Evolutionary conservation across 2,797 vertebrate genomes (phyloP), one percentile per base, ranked within the genome.

Genomic region (Anabas testudineus): DNA sequence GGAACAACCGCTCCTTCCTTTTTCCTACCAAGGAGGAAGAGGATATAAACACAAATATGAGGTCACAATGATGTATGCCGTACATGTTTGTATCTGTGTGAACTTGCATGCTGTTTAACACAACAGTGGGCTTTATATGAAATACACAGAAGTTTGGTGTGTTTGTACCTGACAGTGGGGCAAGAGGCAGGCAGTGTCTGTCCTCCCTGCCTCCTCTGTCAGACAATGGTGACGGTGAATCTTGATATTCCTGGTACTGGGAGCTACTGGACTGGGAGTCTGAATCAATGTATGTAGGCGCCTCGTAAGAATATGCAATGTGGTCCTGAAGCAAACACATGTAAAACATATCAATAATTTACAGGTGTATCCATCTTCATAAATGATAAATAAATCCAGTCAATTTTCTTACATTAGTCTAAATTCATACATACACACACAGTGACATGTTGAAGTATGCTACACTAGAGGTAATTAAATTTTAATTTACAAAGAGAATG

Each of bases 1-100:
- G 94, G 87, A 95, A 95, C 68, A 95, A 80, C 0, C 94, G 91
- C 84, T 95, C 94, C 85, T 95, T 95, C 86, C 93, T 91, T 90
- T 94, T 94, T 81, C 93, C 95, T 95, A 81, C n/a, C 2, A 34
- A 57, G 47, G 43, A 59, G 63, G 59, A 84, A 75, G 21, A 13
- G 18, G 34, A 61, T 67, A 37, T 74, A 30, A 63, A 67, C 28
- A 55, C 9, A 66, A 45, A 73, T 18, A 24, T 56, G 53, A 70
- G 34, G n/a, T 56, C 26, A 73, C 37, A 36, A 2, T 65, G 54
- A 68, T 30, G n/a, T n/a, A n/a, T n/a, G n/a, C 53, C 36, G 43
- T 46, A 7, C 14, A 7, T 52, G 42, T 12, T 36, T 12, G 3
- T 48, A n/a, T 21, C 16, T 49, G 10, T 43, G 16, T 10, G 34